Conservation (phyloP, 2,888 invertebrate species). For the Brenthis hecate region DNA sequence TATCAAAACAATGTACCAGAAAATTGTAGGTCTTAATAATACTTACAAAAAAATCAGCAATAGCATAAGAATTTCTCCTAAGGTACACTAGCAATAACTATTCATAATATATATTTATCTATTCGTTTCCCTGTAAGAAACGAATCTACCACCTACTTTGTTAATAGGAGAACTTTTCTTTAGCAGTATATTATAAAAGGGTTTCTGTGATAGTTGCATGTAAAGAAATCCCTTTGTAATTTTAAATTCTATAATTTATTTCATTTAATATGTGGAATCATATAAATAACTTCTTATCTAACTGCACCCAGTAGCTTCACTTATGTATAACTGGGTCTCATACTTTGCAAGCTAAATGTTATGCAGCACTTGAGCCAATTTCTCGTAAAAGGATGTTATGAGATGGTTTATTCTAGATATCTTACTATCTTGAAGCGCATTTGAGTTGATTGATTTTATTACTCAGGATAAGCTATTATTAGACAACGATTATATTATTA, state of each 20-base stretch:
- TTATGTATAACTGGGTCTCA: slow-evolving; percentile 13
- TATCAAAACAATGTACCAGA: no score
- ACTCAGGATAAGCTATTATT: no score
- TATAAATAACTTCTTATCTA: slow-evolving; percentile 17
- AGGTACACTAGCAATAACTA: no score
- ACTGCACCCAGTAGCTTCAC: slow-evolving; percentile 17
- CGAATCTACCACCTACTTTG: no score
- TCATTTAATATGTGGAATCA: slow-evolving; percentile 10
- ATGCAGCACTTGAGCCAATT: slow-evolving; percentile 16
- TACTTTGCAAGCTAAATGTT: slow-evolving; percentile 22
- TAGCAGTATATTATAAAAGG: no score
- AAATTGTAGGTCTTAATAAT: no score
- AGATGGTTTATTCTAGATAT: slow-evolving; percentile 3
- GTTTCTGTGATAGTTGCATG: neutral
- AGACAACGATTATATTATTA: no score
- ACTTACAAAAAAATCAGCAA: no score
- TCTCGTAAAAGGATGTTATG: slow-evolving; percentile 5
- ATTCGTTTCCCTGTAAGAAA: no score
- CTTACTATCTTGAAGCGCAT: neutral
- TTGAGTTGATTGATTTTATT: neutral
- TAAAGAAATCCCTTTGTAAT: neutral
- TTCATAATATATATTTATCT: no score
- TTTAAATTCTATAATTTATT: neutral
- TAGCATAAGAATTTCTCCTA: no score
- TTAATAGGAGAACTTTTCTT: no score